Evolutionary conservation across 2,888 invertebrate species (phyloP), one percentile per base, ranked within the genome.

Genomic region (Trichacis sp.): DNA sequence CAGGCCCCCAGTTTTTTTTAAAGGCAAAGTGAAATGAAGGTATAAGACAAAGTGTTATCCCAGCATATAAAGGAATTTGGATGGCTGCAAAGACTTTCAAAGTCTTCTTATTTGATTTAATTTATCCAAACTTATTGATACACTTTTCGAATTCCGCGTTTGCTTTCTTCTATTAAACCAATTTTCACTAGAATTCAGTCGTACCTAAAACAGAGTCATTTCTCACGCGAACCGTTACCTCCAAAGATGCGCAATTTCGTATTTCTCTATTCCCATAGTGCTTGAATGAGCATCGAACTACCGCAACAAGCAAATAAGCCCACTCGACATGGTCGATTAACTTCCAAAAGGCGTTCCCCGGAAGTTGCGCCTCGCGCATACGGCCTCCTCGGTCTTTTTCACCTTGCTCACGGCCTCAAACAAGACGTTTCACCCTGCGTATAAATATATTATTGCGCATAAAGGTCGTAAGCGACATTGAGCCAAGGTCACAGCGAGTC

Each of bases 401-500:
- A 48, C 48, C 33, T 60, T 53, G 30, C 30, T 33, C 12, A 20
- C 24, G n/a, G 42, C 24, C 36, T 51, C 40, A 47, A 42, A 40
- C 49, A 50, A 30, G 24, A 29, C 49, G 45, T 36, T 46, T 42
- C 36, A 18, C 49, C 36, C 36, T 48, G 42, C 49, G 42, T 48
- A 51, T 54, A 55, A 36, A 52, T 55, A 51, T 51, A 52, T 55
- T 57, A 50, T 48, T 61, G 68, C 54, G 38, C 40, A 51, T 49
- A 64, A 61, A 64, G 61, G 61, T 61, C 61, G 67, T 69, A 68
- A 63, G 73, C 70, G 77, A 77, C 75, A 77, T 77, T 77, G 77
- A 77, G 73, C 68, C 77, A 77, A 77, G 76, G 77, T 67, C 75
- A 73, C 57, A 43, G 67, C 56, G 60, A 69, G 66, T 67, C 61